Evolutionary conservation across 2,113 vertebrate genomes (phyloP).

Genomic region (Semnornis frantzii): DNA sequence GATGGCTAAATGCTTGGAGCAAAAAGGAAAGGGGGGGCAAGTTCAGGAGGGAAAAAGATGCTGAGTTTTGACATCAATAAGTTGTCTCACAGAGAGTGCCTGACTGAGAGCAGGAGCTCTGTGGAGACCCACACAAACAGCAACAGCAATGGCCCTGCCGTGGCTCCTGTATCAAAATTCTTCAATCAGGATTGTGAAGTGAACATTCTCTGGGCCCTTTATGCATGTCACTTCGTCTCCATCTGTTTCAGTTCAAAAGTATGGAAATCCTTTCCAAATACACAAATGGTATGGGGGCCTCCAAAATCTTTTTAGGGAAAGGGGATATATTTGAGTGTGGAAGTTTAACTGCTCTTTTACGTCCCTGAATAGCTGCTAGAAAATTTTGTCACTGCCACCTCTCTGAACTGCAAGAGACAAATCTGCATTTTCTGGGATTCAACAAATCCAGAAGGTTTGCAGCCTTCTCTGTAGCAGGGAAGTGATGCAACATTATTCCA

Average conservation of each 20-base stretch:
- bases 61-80: neutral
- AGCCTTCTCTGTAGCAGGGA: neutral
- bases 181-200: neutral
- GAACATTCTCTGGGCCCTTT: neutral
- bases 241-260: neutral
- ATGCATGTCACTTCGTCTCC: neutral
- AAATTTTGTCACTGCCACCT: neutral
- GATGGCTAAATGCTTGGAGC: neutral
- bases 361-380: neutral
- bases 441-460: neutral
- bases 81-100: neutral
- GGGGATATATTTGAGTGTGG: neutral
- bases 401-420: neutral
- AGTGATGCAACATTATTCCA: neutral
- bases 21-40: neutral
- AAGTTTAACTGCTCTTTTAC: conserved; percentile 7
- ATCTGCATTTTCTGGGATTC: neutral
- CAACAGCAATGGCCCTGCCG: neutral
- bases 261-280: conserved; percentile 16
- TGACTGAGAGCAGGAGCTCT: neutral
- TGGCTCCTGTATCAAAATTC: neutral
- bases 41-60: neutral
- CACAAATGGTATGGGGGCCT: neutral
- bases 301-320: neutral
- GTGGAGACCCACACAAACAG: neutral